Percentiles rank a stretch among this genome's conserved stretches.
Conservation (phyloP, 2,113 vertebrate species). For the Bubo bubo region DNA sequence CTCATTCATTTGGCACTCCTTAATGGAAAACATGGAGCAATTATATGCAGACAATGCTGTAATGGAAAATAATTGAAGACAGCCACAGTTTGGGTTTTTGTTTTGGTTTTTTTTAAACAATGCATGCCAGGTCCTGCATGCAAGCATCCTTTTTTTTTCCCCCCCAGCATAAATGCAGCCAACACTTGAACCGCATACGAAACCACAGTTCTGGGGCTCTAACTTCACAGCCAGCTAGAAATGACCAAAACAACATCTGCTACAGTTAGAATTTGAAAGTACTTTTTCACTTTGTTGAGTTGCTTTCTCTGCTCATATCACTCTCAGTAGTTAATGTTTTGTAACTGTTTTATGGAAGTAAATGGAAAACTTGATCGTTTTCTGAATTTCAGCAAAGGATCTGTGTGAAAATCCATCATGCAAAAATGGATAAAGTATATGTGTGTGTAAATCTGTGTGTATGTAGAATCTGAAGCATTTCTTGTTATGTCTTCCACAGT, state of each 20-base stretch:
- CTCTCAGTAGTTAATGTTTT: slow-evolving; percentile 4
- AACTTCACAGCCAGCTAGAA: slow-evolving; percentile 72
- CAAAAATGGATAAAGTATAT: neutral
- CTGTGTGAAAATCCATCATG: neutral
- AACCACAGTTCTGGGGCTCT: slow-evolving; percentile 61
- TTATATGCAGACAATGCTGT: slow-evolving; percentile 73
- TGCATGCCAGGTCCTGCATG: slow-evolving; percentile 63
- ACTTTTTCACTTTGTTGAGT: neutral
- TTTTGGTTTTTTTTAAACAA: slow-evolving; percentile 54
- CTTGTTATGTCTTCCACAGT: neutral
- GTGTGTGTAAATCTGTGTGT: neutral
- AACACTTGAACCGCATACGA: slow-evolving; percentile 51
- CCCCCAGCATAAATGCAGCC: slow-evolving; percentile 38
- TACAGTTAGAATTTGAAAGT: slow-evolving; percentile 50
- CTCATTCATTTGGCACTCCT: slow-evolving; percentile 62
- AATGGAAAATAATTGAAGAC: slow-evolving; percentile 74
- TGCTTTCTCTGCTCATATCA: slow-evolving; percentile 40
- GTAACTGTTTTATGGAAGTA: slow-evolving; percentile 1
- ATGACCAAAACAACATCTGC: slow-evolving; percentile 76
- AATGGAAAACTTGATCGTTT: slow-evolving; percentile 4
- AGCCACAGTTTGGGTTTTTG: slow-evolving; percentile 22
- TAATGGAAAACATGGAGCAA: slow-evolving; percentile 73
- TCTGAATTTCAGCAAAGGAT: neutral
- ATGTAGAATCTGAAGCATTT: neutral
- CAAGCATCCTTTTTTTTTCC: neutral